Evolutionary conservation across 2,797 vertebrate species (phyloP).

Genomic region (Mormyrops attenuatus): DNA sequence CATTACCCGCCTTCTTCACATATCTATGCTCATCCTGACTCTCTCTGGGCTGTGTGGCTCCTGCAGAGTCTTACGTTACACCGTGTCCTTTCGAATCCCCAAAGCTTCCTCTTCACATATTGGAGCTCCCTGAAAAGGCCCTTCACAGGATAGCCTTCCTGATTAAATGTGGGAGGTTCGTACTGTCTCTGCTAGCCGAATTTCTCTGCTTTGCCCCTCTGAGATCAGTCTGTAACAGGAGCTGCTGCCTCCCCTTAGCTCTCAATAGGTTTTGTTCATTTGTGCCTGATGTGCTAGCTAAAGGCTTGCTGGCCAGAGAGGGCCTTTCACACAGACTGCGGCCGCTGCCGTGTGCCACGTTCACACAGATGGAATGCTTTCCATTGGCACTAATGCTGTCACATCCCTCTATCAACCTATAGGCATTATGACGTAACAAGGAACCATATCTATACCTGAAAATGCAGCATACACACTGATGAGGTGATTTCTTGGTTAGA

Average conservation of each 20-base stretch:
- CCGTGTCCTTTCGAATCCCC: background rate
- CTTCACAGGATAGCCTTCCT: background rate
- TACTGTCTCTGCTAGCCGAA: background rate
- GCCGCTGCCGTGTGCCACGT: background rate
- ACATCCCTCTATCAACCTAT: background rate
- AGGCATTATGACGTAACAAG: background rate
- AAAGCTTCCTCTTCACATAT: background rate
- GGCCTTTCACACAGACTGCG: background rate
- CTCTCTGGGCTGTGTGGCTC: background rate
- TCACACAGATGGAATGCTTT: constrained; percentile 29
- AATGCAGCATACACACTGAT: background rate
- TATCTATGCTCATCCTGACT: background rate
- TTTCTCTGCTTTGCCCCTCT: background rate
- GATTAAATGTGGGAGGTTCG: background rate
- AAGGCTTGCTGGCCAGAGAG: background rate
- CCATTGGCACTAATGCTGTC: background rate
- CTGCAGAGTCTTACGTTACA: background rate
- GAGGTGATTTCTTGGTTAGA: constrained; percentile 16
- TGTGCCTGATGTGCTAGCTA: background rate
- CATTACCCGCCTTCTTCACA: background rate
- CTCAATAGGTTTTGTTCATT: constrained; percentile 15
- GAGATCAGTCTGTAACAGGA: constrained; percentile 1
- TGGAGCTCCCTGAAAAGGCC: background rate
- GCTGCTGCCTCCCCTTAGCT: background rate
- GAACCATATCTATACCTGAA: background rate